Base-by-base conservation (phyloP, 2,888 invertebrate genomes). In the Apocheima hispidaria region DNA sequence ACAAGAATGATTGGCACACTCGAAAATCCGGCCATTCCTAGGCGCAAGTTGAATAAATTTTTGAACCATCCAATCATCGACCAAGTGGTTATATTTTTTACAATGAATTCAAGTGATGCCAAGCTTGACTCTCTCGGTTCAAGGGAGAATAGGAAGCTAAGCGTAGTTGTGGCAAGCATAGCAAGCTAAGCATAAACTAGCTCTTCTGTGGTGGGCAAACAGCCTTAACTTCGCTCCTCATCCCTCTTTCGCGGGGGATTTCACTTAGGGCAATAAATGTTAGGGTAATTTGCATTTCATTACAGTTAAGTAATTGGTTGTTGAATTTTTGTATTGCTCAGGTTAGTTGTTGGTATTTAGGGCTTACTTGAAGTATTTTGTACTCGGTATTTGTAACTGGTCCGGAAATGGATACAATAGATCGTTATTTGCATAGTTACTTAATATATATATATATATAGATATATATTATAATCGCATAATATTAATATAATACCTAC, bases 251-350 rank as follows among this genome's bases (percentile, higher is more conserved):
- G 48, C 21, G 54, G 53, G 41, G 66, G 64, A 59, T 68, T 70
- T 70, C 60, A 60, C 64, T 71, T 57, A 60, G 53, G 56, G 60
- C 61, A 71, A 67, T 67, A 53, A 69, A 71, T 62, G 68, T 66
- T 51, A 56, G 63, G 63, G 65, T 62, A 66, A 68, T 69, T 71
- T 69, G 64, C 67, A 71, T 69, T 71, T 68, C 64, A 69, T 69
- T 71, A 68, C 60, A 35, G 46, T 35, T 65, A 66, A 68, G 64
- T 71, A 69, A 71, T 71, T 69, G 63, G 61, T 49, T 66, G 65
- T 66, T 59, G 61, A 65, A 67, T 66, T 63, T 60, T 43, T 48
- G 46, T 55, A 59, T 61, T 60, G 48, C 51, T 40, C 55, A 21
- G 51, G 44, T 51, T 53, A 40, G 56, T 38, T 26, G 16, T 35